These are phyloP conservation scores for Rhamphomyia laevipes DNA, from an alignment of 2,888 invertebrate genomes.

Conservation along the genomic window DNA sequence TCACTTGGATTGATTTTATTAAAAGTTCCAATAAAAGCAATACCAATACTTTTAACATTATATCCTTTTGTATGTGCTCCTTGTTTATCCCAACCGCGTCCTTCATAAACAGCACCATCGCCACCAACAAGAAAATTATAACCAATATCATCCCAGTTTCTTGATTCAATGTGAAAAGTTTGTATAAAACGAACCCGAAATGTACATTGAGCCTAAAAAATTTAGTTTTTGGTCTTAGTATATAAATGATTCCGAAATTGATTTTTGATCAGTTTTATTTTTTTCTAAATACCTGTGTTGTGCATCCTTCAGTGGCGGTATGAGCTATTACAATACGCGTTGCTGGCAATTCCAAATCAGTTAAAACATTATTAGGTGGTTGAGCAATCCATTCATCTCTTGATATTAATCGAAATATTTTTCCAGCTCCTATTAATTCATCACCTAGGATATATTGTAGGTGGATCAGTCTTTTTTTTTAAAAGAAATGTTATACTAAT, in stretches of 20 bases:
- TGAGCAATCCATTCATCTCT: conserved; percentile 57
- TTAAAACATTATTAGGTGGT: conserved; percentile 40
- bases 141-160: conserved; percentile 52
- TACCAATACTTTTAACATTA: conserved; percentile 53
- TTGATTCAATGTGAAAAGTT: conserved; percentile 52
- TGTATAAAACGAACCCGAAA: conserved; percentile 41
- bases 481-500: no score
- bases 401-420: conserved; percentile 43
- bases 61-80: conserved; percentile 62
- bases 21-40: conserved; percentile 62
- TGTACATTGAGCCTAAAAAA: conserved; percentile 42
- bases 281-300: conserved; percentile 35
- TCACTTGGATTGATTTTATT: conserved; percentile 41
- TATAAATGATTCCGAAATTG: no score
- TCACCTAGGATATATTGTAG: background rate
- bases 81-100: conserved; percentile 58
- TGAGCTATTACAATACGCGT: conserved; percentile 50
- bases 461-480: no score
- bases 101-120: conserved; percentile 60
- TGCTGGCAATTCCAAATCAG: conserved; percentile 40
- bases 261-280: background rate
- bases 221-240: no score
- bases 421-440: background rate
- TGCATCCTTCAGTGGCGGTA: conserved; percentile 51
- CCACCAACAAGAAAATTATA: conserved; percentile 73